Conservation (phyloP, 2,797 vertebrate genomes). For the Philypnodon macrostomus region DNA sequence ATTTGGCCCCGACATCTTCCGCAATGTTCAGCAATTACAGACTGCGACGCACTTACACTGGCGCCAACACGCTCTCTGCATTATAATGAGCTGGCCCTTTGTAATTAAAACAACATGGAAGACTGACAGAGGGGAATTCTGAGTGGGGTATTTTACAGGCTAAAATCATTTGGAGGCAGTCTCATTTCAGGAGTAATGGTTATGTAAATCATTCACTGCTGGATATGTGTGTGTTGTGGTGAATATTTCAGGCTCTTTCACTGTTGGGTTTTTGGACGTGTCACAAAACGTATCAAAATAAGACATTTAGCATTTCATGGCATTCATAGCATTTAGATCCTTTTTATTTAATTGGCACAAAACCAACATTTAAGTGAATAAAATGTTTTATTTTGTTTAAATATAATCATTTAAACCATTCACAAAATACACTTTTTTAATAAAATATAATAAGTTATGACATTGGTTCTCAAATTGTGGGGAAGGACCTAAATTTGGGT, state of each 20-base stretch:
- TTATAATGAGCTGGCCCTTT: constrained; percentile 36
- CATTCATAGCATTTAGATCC: too few species aligned
- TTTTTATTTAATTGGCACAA: too few species aligned
- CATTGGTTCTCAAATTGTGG: too few species aligned
- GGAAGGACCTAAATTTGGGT: too few species aligned
- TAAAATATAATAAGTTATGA: too few species aligned
- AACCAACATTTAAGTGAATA: too few species aligned
- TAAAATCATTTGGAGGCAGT: neutral
- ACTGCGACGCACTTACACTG: constrained; percentile 21
- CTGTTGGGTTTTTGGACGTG: neutral
- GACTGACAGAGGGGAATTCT: neutral
- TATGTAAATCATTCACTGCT: neutral
- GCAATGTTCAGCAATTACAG: constrained; percentile 40
- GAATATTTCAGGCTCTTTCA: neutral
- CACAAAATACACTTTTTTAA: too few species aligned
- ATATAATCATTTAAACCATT: too few species aligned
- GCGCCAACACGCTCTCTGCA: constrained; percentile 20
- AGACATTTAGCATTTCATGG: too few species aligned
- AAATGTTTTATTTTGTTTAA: too few species aligned
- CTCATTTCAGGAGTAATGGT: neutral
- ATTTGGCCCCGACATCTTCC: constrained; percentile 49
- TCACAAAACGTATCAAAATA: too few species aligned
- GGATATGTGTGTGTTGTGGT: neutral
- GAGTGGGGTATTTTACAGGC: constrained; percentile 1
- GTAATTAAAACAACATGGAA: constrained; percentile 28